Base-by-base conservation (phyloP, 2,797 vertebrate species). In the Echeneis naucrates region DNA sequence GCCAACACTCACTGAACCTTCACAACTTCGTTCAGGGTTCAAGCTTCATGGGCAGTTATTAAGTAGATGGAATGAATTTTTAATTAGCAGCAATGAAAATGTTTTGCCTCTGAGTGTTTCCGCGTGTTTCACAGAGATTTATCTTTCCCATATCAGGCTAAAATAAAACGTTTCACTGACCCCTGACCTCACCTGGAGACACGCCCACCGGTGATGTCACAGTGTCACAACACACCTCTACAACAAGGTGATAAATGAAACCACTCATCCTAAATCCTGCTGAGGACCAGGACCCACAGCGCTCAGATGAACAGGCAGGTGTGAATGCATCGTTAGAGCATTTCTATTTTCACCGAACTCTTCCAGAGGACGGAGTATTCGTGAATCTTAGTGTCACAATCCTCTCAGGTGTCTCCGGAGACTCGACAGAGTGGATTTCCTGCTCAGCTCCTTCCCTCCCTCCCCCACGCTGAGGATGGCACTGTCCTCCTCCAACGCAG, bases 401-500 rank as follows among this genome's bases (percentile, higher is more conserved):
- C n/a, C 21, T 12, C n/a, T 47, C 47, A 24, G 12, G 23, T 50
- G 47, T 14, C 23, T 50, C 47, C 14, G 47, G 21, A 50, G 47
- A 14, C 44, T 10, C 2, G 5, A 23, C 4, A 23, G 10, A 12
- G 8, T 19, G 10, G 26, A 50, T 38, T 19, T 37, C 37, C 52
- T n/a, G n/a, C 24, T 24, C 47, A 24, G 5, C 47, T 13, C 24
- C 33, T 23, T 24, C 27, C 44, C 27, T 6, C 30, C 30, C 6
- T 6, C 7, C 40, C 27, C 48, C 35, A n/a, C 21, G 33, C 72
- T 60, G 26, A 52, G 19, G 38, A 19, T 64, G 1, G 33, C 11
- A 5, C 33, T 48, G 75, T 51, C 51, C 55, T 14, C 21, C 57
- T 67, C 57, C 45, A 52, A 67, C 72, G 61, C 56, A 0, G 59